Evolutionary conservation across 2,888 invertebrate genomes (phyloP).

Genomic region (Cephus spinipes): DNA sequence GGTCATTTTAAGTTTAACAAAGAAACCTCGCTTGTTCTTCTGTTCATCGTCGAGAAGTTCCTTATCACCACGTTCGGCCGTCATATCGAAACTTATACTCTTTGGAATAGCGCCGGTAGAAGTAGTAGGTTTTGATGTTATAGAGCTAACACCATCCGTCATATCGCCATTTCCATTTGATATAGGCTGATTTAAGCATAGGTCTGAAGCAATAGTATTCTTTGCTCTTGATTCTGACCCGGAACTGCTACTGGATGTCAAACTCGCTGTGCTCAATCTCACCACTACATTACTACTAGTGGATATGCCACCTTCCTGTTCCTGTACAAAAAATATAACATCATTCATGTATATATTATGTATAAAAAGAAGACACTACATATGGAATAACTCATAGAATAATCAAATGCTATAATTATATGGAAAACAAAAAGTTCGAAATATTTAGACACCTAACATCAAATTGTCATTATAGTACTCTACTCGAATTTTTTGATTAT

Average conservation of each 20-base stretch:
- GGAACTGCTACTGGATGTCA: constrained; percentile 70
- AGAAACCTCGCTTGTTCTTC: constrained; percentile 75
- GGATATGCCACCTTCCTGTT: constrained; percentile 35
- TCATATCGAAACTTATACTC: constrained; percentile 92
- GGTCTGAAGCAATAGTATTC: constrained; percentile 41
- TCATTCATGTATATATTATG: not conserved
- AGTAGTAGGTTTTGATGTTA: constrained; percentile 66
- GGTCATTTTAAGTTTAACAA: constrained; percentile 79
- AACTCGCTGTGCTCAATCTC: constrained; percentile 70
- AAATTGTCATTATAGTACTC: not conserved
- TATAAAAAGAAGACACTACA: not conserved
- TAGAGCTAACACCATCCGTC: constrained; percentile 34
- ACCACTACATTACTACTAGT: constrained; percentile 60
- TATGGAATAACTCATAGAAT: not conserved
- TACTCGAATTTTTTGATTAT: not conserved
- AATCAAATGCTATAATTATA: not conserved
- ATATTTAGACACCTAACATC: not conserved
- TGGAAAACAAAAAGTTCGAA: not conserved
- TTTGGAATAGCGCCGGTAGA: constrained; percentile 91
- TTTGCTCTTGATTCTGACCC: constrained; percentile 65
- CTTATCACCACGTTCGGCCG: constrained; percentile 84
- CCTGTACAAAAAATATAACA: constrained; percentile 25
- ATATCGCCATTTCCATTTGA: constrained; percentile 48
- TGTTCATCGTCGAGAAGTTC: constrained; percentile 70
- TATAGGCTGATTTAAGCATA: constrained; percentile 35